Evolutionary conservation across 2,888 invertebrate genomes (phyloP).

Genomic region (Cataglyphis rosenhaueri): DNA sequence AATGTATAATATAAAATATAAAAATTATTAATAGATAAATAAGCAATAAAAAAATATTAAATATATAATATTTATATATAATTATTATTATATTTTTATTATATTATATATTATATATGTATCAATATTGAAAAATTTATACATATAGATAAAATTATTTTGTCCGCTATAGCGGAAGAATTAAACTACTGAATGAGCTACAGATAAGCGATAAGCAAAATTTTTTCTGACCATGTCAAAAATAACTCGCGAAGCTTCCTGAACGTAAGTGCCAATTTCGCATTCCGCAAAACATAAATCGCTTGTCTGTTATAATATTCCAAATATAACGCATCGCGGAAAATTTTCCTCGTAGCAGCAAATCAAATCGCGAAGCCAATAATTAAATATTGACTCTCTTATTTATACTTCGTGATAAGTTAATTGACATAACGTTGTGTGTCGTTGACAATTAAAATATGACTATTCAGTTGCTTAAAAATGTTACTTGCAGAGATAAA

Average conservation of each 20-base stretch:
- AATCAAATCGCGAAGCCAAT: neutral
- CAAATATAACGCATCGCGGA: neutral
- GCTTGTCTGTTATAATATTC: slow-evolving; percentile 14
- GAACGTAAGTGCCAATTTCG: neutral
- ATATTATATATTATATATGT: neutral
- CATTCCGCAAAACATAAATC: neutral
- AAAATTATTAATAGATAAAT: neutral
- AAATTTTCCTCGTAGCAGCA: neutral
- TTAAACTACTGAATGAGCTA: slow-evolving; percentile 9
- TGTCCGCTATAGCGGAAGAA: neutral
- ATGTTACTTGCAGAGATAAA: neutral
- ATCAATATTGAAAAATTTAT: neutral
- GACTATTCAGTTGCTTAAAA: neutral
- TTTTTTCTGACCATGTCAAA: slow-evolving; percentile 1
- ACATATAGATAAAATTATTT: neutral
- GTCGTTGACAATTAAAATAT: neutral
- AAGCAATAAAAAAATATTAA: neutral
- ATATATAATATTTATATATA: neutral
- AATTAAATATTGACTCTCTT: slow-evolving; percentile 14
- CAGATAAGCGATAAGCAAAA: neutral
- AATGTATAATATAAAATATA: neutral
- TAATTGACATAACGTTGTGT: slow-evolving; percentile 16
- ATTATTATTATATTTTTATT: too few species aligned
- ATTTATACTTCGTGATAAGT: slow-evolving; percentile 33
- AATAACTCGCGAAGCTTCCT: neutral